These are phyloP conservation scores for Phortica magna DNA, from an alignment of 2,888 invertebrate species.

Conservation along the genomic window DNA sequence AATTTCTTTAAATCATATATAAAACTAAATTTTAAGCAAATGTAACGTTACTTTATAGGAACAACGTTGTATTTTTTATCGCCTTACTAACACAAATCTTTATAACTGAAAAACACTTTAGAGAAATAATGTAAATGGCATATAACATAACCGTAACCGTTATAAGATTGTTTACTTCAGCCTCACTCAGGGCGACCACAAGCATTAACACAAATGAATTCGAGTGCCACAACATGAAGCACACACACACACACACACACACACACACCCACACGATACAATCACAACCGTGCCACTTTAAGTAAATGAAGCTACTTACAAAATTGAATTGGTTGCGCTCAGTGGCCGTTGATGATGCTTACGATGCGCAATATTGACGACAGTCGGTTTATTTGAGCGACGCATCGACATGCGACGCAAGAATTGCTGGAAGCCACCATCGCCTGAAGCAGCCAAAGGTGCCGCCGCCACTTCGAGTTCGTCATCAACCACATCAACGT, in stretches of 20 bases:
- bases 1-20: too few species aligned
- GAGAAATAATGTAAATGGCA: too few species aligned
- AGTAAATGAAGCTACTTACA: conserved; percentile 66
- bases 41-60: too few species aligned
- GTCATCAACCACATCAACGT: conserved; percentile 31
- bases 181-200: too few species aligned
- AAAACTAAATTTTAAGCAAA: too few species aligned
- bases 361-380: conserved; percentile 41
- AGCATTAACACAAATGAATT: not conserved
- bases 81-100: too few species aligned
- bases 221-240: not conserved
- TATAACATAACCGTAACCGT: too few species aligned
- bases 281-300: conserved; percentile 24
- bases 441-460: not conserved
- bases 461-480: conserved; percentile 39
- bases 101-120: too few species aligned
- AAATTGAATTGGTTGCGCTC: conserved; percentile 75
- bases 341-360: conserved; percentile 65
- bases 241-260: not conserved
- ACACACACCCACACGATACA: not conserved
- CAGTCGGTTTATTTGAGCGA: conserved; percentile 69
- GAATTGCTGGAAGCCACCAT: conserved; percentile 76
- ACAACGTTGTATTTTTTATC: too few species aligned
- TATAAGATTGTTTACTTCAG: too few species aligned
- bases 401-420: conserved; percentile 77